Base-by-base conservation (phyloP, 2,888 invertebrate genomes). In the Eurytoma adleriae region DNA sequence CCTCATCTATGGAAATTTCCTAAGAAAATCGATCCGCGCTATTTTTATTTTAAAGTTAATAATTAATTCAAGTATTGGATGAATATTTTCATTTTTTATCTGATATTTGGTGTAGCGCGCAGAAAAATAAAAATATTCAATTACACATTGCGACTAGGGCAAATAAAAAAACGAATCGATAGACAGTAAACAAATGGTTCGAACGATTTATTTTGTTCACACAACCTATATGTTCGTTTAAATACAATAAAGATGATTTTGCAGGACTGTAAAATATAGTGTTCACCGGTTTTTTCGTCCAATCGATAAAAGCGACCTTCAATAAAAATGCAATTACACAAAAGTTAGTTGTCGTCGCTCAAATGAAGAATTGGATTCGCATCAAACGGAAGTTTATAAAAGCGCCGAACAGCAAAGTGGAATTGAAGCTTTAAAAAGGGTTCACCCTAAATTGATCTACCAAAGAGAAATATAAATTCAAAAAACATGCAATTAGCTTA, bases 281-380 rank as follows among this genome's bases (percentile, higher is more conserved):
- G n/a, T 62, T 30, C 30, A 16, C 5, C 40, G n/a, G 24, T 30
- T 7, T 30, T 30, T 40, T 40, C 40, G n/a, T 16, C n/a, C 52
- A 24, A 24, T 67, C 52, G 20, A 70, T 24, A 56, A 68, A 20
- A 52, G n/a, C 30, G 18, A n/a, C 56, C 69, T 56, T 69, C 69
- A 30, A 30, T 56, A 18, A 69, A 69, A 69, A 69, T 56, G 68
- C 54, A 30, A 69, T 50, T 13, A 18, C 20, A 67, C 50, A 54
- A 68, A 68, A 68, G 68, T 68, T 68, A 62, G 61, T 61, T 3
- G 50, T 24, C 52, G 54, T 7, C 5, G 68, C 27, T 16, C 27
- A 10, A 67, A 54, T 3, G 54, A 30, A 68, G 68, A 54, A 54
- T 54, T n/a, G 27, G 52, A 68, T 68, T 50, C 27, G n/a, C 56